Base-by-base conservation (phyloP, 2,888 invertebrate species). In the Agrenia bidenticulata region DNA sequence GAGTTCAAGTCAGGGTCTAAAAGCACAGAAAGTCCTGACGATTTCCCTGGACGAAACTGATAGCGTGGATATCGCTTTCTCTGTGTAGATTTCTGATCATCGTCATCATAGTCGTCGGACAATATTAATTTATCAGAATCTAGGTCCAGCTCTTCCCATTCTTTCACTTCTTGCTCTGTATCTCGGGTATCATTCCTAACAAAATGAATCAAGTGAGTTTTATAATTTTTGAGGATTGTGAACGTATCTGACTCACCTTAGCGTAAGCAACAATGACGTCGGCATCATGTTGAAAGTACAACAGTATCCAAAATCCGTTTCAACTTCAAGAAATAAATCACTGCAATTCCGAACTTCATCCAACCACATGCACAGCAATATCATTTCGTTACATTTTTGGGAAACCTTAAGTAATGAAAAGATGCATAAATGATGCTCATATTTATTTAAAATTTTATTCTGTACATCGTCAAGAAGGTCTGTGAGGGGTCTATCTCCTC, bases 221-320 rank as follows among this genome's bases (percentile, higher is more conserved):
- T 19, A 37, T n/a, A n/a, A n/a, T n/a, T n/a, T n/a, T n/a, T n/a
- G n/a, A n/a, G n/a, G n/a, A n/a, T n/a, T n/a, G n/a, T n/a, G n/a
- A n/a, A n/a, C n/a, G n/a, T n/a, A n/a, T n/a, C n/a, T n/a, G n/a
- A n/a, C n/a, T 21, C 13, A 50, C 27, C 23, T 51, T 9, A 63
- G 9, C 2, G 21, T 64, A 26, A 17, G 9, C 11, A 42, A n/a
- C n/a, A 32, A 26, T 11, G 26, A 50, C 0, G 86, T 83, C 68
- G 89, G 88, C 2, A 92, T 84, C 11, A 87, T 85, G 78, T 92
- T 32, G 45, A 53, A 62, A 7, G 89, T 88, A 79, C 92, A 92
- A 78, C 92, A 92, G 1, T 91, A 82, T 0, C 92, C 92, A 78
- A 91, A 91, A 76, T 92, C 92, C 0, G 92, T 91, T 64, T 90